Base-by-base conservation (phyloP, 2,113 vertebrate genomes). In the Cepphus grylle region DNA sequence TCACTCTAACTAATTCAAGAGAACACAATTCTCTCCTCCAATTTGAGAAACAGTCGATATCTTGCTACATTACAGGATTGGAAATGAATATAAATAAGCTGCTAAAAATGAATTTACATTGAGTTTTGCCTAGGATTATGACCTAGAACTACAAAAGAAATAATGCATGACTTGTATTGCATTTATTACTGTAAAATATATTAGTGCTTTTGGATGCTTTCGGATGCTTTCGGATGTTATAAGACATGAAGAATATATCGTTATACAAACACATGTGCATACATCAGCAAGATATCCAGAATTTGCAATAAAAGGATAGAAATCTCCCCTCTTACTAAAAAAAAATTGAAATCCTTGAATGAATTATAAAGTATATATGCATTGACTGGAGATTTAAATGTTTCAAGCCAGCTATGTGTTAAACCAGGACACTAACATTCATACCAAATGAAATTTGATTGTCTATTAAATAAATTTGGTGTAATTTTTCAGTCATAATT, bases 51-150 rank as follows among this genome's bases (percentile, higher is more conserved):
- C 2, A 79, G n/a, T 72, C 0, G 0, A 80, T 49, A 79, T 30
- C 13, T 80, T 72, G 38, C 30, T 74, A 65, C 30, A 53, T 49
- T 94, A 61, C 34, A 67, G 26, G 66, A 94, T 86, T 80, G 73
- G 92, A 96, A 93, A 94, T 81, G 5, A 90, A 67, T 73, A 78
- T 30, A 87, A 81, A 90, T 59, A 69, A 85, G 25, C 32, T 85
- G 21, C 27, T 81, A 92, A 93, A 90, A 86, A 53, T 65, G 8
- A 84, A 56, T 59, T 81, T 50, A 7, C 30, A 59, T 66, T 88
- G 66, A 69, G 8, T 88, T 91, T 88, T 52, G 87, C 45, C 56
- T 91, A 93, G 45, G 36, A 40, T 32, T 69, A 59, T 92, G 62
- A 93, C n/a, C 45, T 62, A 63, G 15, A 27, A 84, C 40, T 81